Percentiles rank a stretch among this genome's conserved stretches.
These are phyloP conservation scores for Andricus curvator DNA, from an alignment of 2,888 invertebrate genomes.

Conservation along the genomic window DNA sequence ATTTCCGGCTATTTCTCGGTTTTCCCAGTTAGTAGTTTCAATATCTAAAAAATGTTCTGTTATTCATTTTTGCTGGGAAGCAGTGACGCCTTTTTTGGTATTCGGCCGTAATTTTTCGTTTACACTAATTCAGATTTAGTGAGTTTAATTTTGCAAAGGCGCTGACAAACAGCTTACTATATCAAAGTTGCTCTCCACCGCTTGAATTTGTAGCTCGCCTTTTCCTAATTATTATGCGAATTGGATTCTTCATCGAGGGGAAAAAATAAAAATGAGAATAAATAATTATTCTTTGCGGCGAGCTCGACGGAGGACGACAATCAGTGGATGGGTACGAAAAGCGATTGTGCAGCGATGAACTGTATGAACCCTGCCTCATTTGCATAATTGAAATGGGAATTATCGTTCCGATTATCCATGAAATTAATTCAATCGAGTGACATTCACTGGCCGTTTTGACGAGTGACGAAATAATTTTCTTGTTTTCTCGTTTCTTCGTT, in stretches of 20 bases:
- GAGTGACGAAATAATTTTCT: neutral
- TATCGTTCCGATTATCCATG: conserved; percentile 42
- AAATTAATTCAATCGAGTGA: conserved; percentile 42
- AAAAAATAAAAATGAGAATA: conserved; percentile 39
- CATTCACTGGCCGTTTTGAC: neutral
- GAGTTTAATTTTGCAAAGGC: too few species aligned
- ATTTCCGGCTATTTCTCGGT: too few species aligned
- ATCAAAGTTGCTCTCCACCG: neutral
- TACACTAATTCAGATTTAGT: too few species aligned
- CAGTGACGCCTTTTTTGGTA: too few species aligned
- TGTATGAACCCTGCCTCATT: neutral
- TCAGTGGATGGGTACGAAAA: neutral
- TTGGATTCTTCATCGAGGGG: conserved; percentile 27
- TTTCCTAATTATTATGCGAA: conserved; percentile 29
- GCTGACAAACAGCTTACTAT: neutral
- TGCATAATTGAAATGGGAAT: conserved; percentile 42
- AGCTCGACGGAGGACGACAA: neutral
- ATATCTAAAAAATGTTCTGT: too few species aligned
- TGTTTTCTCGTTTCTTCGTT: too few species aligned
- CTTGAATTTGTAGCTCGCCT: conserved; percentile 6
- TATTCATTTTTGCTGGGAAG: too few species aligned
- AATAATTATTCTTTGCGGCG: conserved; percentile 20
- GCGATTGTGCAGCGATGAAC: neutral
- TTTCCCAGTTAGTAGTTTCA: too few species aligned
- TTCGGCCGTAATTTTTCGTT: too few species aligned